Evolutionary conservation across 2,888 invertebrate genomes (phyloP).

Genomic region (Yponomeuta malinellus): DNA sequence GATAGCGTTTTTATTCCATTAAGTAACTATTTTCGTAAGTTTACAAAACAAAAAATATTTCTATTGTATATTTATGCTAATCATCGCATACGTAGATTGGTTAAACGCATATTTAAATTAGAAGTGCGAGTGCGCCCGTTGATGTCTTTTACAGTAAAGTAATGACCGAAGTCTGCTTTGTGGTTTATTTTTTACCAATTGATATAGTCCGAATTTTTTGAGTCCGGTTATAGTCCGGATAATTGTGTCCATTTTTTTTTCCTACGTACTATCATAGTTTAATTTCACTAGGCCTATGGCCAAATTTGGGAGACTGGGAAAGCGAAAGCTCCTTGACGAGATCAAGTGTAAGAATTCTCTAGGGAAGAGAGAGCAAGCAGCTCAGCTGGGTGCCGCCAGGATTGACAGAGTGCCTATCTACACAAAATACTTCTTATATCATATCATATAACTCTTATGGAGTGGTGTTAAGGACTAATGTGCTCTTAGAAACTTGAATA

Average conservation of each 20-base stretch:
- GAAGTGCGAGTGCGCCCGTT: neutral
- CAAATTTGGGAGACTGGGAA: neutral
- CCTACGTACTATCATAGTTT: neutral
- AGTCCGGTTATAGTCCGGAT: no score
- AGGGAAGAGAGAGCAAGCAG: slow-evolving; percentile 13
- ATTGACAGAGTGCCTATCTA: neutral
- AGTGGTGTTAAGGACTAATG: neutral
- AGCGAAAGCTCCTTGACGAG: neutral
- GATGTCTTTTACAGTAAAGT: neutral
- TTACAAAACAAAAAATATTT: no score
- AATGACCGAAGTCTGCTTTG: neutral
- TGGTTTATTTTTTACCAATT: neutral
- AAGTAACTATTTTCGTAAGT: no score
- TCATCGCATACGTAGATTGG: neutral
- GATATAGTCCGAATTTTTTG: no score
- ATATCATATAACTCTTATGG: neutral
- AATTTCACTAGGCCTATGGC: no score
- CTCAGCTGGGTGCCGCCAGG: slow-evolving; percentile 10
- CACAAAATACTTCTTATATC: neutral
- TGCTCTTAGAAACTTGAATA: neutral
- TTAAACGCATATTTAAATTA: neutral
- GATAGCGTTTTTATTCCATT: neutral
- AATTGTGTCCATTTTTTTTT: neutral
- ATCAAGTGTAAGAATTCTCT: neutral
- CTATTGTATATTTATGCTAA: no score